Evolutionary conservation across 2,113 vertebrate species (phyloP).

Genomic region (Picathartes gymnocephalus): DNA sequence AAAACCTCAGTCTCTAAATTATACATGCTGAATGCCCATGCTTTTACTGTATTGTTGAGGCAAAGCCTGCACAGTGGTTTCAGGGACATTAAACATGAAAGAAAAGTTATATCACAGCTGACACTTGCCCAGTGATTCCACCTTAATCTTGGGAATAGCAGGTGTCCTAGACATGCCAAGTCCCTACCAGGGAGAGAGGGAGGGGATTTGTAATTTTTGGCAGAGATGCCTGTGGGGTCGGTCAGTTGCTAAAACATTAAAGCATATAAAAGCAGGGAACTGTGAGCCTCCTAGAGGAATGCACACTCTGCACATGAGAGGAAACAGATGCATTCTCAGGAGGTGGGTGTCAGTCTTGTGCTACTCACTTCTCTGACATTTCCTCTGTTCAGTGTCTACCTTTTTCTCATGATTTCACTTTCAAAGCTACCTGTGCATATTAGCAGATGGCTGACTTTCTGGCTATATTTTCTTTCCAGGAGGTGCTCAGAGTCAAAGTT

Average conservation of each 20-base stretch:
- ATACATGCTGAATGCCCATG: not conserved
- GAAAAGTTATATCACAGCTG: not conserved
- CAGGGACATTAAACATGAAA: not conserved
- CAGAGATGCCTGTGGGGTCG: not conserved
- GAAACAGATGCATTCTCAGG: constrained; percentile 1
- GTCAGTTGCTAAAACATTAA: constrained; percentile 7
- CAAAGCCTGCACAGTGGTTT: not conserved
- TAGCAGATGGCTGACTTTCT: constrained; percentile 1
- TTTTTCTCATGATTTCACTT: not conserved
- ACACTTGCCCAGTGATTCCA: not conserved
- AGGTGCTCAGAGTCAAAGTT: not conserved
- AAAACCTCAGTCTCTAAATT: constrained; percentile 26
- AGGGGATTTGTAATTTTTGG: not conserved
- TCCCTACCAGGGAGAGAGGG: not conserved
- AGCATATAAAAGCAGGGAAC: not conserved
- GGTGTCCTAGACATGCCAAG: not conserved
- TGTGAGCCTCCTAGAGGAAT: not conserved
- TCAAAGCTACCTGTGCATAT: not conserved
- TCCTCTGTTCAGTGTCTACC: not conserved
- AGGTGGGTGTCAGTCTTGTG: constrained; percentile 17
- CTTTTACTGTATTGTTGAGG: not conserved
- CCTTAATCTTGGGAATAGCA: not conserved
- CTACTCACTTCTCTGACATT: not conserved
- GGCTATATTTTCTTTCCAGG: not conserved
- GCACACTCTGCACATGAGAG: not conserved